Evolutionary conservation across 1,140 invertebrate species (phyloP), one percentile per base, ranked within the genome.

Genomic region (Halesus radiatus): DNA sequence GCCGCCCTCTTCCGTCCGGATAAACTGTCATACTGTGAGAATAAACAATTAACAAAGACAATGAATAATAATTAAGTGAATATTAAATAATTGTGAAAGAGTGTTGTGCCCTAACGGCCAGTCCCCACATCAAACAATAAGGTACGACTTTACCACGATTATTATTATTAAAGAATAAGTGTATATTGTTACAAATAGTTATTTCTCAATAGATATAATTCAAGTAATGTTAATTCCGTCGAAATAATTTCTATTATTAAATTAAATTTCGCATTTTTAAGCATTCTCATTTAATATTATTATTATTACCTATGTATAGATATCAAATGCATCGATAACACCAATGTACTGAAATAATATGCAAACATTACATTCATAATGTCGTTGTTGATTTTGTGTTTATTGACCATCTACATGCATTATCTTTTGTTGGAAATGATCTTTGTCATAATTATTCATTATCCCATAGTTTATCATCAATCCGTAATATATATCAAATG

Each of bases 131-230:
- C 62, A 32, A 60, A 68, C 64, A 68, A 68, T 53, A 72, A 72
- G 68, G 68, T 72, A 72, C 68, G 68, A 52, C 45, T 54, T 29
- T 72, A 53, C 68, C 68, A 53, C 68, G 50, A 72, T 72, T 72
- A 72, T 72, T 72, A 72, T 29, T 72, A n/a, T n/a, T n/a, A n/a
- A 72, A 53, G 16, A 0, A 23, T 68, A 76, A 79, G 26, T 79
- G 77, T 79, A 73, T 15, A 72, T 72, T 72, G 45, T 72, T 37
- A 73, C 62, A 72, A 56, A 60, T 58, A 37, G 68, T 78, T 73
- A 66, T 68, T 78, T 78, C 77, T 78, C 77, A 78, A 72, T 78
- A 78, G 77, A n/a, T 37, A 4, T 76, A 76, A 64, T 78, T 72
- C 15, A 56, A 70, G 20, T 58, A 78, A 78, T 58, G 45, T 72